These are phyloP conservation scores for Lepidochitona cinerea DNA, from an alignment of 2,888 invertebrate genomes.

Conservation along the genomic window DNA sequence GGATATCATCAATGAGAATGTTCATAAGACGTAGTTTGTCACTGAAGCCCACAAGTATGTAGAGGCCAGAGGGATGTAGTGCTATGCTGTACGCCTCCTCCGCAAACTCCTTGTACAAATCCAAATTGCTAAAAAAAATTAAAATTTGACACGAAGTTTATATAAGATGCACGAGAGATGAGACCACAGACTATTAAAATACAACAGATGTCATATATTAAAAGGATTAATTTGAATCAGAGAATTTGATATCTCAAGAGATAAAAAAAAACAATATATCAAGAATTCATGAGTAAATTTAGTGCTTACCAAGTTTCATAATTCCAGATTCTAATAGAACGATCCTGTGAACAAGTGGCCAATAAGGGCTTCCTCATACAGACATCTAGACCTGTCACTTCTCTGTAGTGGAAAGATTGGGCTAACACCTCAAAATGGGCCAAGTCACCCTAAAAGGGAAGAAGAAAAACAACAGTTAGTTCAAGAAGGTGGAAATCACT, in stretches of 20 bases:
- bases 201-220: too few relatives aligned
- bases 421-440: constrained; percentile 67
- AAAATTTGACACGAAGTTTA: neutral
- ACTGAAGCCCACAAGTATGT: constrained; percentile 89
- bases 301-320: constrained; percentile 81
- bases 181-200: too few relatives aligned
- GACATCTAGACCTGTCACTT: constrained; percentile 84
- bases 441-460: constrained; percentile 65
- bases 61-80: constrained; percentile 85
- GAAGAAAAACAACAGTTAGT: too few relatives aligned
- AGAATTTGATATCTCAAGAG: neutral
- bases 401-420: constrained; percentile 79
- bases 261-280: neutral
- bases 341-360: constrained; percentile 85
- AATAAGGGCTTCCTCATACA: constrained; percentile 93
- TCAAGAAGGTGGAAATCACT: too few relatives aligned
- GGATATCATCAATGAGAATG: constrained; percentile 88
- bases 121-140: constrained; percentile 73
- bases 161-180: too few relatives aligned
- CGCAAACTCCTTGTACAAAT: constrained; percentile 82
- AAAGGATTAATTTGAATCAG: neutral
- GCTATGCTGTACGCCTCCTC: constrained; percentile 86
- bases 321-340: constrained; percentile 92
- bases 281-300: neutral
- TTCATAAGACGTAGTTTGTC: constrained; percentile 92